Percentiles rank a stretch among this genome's conserved stretches.
These are phyloP conservation scores for Hemicordylus capensis DNA, from an alignment of 2,113 vertebrate species.

Conservation along the genomic window DNA sequence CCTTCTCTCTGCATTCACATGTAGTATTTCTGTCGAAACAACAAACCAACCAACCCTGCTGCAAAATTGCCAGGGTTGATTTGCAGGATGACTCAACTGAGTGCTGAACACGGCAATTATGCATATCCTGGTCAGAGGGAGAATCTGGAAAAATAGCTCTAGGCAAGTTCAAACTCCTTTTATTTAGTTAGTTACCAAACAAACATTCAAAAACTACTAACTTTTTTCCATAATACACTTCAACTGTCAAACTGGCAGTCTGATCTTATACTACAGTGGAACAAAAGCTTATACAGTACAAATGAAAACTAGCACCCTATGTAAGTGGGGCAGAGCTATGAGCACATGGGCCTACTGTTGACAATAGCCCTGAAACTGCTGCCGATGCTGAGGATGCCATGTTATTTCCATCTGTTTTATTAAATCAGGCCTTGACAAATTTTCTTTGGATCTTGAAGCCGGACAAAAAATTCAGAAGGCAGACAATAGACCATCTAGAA, in stretches of 20 bases:
- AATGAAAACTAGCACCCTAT: no score
- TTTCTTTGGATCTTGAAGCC: no score
- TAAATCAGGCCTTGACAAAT: no score
- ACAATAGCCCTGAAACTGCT: not conserved
- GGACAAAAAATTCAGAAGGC: no score
- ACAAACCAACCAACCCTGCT: slow-evolving; percentile 35
- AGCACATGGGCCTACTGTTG: no score
- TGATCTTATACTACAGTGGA: not conserved
- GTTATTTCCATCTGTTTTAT: not conserved
- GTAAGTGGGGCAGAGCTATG: not conserved
- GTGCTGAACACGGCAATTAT: not conserved
- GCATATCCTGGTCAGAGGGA: not conserved
- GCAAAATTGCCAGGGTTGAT: slow-evolving; percentile 31
- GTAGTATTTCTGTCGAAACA: slow-evolving; percentile 44
- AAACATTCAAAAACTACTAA: not conserved
- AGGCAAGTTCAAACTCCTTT: not conserved
- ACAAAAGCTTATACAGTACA: not conserved
- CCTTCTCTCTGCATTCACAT: slow-evolving; percentile 25
- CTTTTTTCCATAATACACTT: not conserved
- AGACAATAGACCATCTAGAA: no score
- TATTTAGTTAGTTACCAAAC: slow-evolving; percentile 16
- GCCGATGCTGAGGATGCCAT: not conserved
- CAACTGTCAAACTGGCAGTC: not conserved
- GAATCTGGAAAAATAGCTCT: not conserved
- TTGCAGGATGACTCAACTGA: slow-evolving; percentile 41